phyloP scores from a whole-genome alignment of 2,888 invertebrate species.

The Drosophila macrospina region DNA sequence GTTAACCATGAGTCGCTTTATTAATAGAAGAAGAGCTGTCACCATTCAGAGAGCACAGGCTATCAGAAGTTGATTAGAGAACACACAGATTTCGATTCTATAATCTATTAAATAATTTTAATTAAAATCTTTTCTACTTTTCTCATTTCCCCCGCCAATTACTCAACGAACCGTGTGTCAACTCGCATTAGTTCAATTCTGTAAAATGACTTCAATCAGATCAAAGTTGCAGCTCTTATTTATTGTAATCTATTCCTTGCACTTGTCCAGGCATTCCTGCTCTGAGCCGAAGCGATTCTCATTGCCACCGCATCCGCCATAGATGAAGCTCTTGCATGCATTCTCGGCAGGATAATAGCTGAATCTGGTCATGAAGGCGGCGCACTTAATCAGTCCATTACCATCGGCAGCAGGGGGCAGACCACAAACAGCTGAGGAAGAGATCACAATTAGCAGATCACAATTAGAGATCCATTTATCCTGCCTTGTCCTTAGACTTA shows the following conservation, averaged over 20 bases:
- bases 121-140: neutral
- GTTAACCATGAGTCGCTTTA: neutral
- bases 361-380: constrained; percentile 43
- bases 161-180: neutral
- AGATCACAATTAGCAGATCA: neutral
- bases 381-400: constrained; percentile 57
- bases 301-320: constrained; percentile 54
- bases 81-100: neutral
- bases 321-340: constrained; percentile 49
- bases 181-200: neutral
- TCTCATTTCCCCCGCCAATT: neutral
- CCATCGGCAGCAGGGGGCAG: constrained; percentile 41
- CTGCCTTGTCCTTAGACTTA: constrained; percentile 27
- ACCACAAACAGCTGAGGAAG: constrained; percentile 41
- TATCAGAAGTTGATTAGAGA: neutral
- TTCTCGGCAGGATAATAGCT: constrained; percentile 38
- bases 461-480: neutral
- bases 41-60: neutral
- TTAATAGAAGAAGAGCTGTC: neutral
- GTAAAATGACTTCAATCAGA: neutral
- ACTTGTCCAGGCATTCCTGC: constrained; percentile 8
- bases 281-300: constrained; percentile 11
- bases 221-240: neutral
- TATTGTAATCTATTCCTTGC: constrained; percentile 9
- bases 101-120: neutral